phyloP scores from a whole-genome alignment of 2,797 vertebrate genomes.

The Australoheros facetus region DNA sequence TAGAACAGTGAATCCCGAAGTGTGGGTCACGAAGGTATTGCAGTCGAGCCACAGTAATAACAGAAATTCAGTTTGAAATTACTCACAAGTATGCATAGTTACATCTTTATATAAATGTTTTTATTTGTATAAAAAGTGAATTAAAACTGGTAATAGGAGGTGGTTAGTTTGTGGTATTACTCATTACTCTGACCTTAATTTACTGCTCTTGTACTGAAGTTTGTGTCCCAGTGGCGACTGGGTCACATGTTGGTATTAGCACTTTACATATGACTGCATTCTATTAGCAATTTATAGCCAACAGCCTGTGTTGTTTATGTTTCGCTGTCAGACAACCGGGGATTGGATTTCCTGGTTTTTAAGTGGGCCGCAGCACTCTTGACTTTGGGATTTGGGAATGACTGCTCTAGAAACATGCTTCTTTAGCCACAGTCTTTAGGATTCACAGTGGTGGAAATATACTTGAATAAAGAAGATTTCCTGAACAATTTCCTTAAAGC shows the following conservation, averaged over 20 bases:
- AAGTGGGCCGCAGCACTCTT: too few species aligned
- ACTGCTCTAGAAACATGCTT: background rate
- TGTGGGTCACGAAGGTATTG: too few species aligned
- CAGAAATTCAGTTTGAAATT: too few species aligned
- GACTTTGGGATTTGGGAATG: too few species aligned
- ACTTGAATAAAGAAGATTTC: conserved; percentile 20
- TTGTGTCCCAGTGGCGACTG: rapidly evolving
- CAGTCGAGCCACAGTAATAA: too few species aligned
- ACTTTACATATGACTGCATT: background rate
- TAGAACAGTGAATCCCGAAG: too few species aligned
- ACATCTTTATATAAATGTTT: too few species aligned
- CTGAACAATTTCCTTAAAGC: conserved; percentile 16
- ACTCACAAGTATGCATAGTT: too few species aligned
- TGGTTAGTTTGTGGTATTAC: background rate
- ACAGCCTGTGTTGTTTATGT: background rate
- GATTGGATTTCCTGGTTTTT: background rate
- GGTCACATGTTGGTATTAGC: rapidly evolving
- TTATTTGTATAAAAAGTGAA: too few species aligned
- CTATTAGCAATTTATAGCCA: background rate
- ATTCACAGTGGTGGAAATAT: background rate
- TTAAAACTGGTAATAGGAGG: too few species aligned
- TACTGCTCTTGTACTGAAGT: background rate
- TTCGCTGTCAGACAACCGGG: too few species aligned
- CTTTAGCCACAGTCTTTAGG: background rate
- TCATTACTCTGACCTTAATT: background rate